Evolutionary conservation across 2,888 invertebrate genomes (phyloP), one percentile per base, ranked within the genome.

Genomic region (Ochlodes sylvanus): DNA sequence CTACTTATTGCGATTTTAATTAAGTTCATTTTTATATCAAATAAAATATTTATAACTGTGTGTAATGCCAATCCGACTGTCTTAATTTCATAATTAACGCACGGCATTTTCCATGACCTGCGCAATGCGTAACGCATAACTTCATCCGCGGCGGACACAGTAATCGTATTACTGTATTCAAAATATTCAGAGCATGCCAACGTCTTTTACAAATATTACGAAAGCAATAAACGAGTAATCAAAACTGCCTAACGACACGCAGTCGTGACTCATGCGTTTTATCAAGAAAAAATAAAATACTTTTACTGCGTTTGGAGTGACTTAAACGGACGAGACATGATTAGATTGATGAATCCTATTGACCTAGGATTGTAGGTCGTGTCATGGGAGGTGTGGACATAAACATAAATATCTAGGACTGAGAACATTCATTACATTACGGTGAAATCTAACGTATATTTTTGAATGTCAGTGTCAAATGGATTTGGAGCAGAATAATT

Each of bases 111-210:
- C 19, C 32, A 44, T 56, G 55, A 64, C 42, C 63, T 44, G 44
- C 27, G 42, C 15, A 63, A 63, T 19, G 50, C 65, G 50, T 65
- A 58, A 58, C 58, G 57, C 57, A 56, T 64, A 56, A 44, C 56
- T 63, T 34, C 44, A 47, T 63, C 21, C 19, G 55, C 34, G n/a
- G 38, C 38, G 19, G n/a, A 21, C 12, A 27, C 15, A 27, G 63
- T 55, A 42, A 57, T 41, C 32, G 14, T 56, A 52, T 63, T 55
- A 42, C 55, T 41, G 56, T 64, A 64, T 64, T 57, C 47, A 56
- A 47, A 57, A 34, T 60, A 66, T 66, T 65, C 27, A 65, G 65
- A 58, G 65, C 65, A 58, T 65, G 57, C 52, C 38, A 55, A 27
- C 58, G 27, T 60, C 41, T 60, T 47, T 58, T 58, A 58, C 19